Conservation (phyloP, 2,113 vertebrate species). For the Siphamia tubifer region DNA sequence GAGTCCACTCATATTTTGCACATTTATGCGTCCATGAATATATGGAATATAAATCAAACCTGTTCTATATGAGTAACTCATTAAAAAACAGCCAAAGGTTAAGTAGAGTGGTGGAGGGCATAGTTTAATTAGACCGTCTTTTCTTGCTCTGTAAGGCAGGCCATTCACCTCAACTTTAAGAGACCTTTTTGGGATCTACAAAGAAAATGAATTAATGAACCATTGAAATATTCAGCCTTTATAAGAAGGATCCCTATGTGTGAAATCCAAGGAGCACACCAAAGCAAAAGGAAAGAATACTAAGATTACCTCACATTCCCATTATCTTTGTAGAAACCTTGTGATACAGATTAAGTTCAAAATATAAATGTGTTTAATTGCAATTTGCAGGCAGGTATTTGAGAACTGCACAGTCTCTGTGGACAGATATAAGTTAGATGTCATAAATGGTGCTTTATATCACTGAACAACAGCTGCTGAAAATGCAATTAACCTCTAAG, state of each 20-base stretch:
- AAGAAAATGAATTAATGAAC: constrained; percentile 40
- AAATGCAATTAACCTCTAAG: constrained; percentile 77
- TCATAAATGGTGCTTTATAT: constrained; percentile 52
- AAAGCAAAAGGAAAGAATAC: neutral
- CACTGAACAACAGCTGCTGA: constrained; percentile 40
- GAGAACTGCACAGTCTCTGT: constrained; percentile 17
- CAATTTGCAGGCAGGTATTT: constrained; percentile 17
- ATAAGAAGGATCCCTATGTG: neutral
- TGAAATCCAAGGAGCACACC: neutral
- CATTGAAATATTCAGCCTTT: neutral
- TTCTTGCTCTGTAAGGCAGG: constrained; percentile 39
- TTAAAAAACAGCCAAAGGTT: constrained; percentile 48
- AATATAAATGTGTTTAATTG: constrained; percentile 41
- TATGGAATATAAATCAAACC: constrained; percentile 48
- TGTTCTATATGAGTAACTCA: constrained; percentile 41
- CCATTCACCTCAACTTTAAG: constrained; percentile 23
- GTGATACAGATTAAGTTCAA: neutral
- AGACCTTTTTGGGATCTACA: constrained; percentile 15
- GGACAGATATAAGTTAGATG: constrained; percentile 41
- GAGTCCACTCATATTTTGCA: neutral
- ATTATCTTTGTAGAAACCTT: neutral
- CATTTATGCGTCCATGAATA: constrained; percentile 16
- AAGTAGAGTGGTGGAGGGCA: constrained; percentile 34
- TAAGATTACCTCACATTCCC: neutral
- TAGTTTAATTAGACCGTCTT: constrained; percentile 52